Evolutionary conservation across 2,888 invertebrate genomes (phyloP), one percentile per base, ranked within the genome.

Genomic region (Hyppa rectilinea): DNA sequence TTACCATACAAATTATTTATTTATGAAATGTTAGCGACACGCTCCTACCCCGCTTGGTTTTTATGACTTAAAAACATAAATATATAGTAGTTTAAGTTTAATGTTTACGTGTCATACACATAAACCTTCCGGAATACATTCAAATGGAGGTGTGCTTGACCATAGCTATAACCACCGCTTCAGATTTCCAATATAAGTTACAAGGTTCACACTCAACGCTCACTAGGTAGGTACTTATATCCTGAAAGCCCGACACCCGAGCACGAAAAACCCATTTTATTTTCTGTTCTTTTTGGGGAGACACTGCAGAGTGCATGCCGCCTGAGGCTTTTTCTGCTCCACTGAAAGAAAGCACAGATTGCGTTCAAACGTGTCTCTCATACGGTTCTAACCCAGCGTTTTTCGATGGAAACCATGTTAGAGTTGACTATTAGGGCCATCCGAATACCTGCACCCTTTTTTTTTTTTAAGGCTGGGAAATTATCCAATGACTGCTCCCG

Each of bases 261-360:
- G 73, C 50, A 67, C 52, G 63, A 67, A 78, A 73, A 64, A 26
- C 47, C 49, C 12, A 72, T 67, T 73, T 61, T 23, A n/a, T 47
- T 29, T 63, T 67, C 67, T 52, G n/a, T 23, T 55, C 34, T 47
- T 64, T 77, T 73, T 64, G 26, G 14, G 34, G 34, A 52, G 50
- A 67, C 50, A 50, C 34, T 67, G 55, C 31, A 67, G 49, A 50
- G 59, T 78, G 78, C 63, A 63, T 38, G 45, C 52, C 4, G 78
- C 73, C 66, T 12, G 52, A n/a, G 58, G 66, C 67, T 40, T 56
- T 78, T 63, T 67, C 59, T 67, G 73, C 40, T 63, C 38, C 34
- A 29, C 53, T 55, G 38, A 62, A 62, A 63, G 49, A 31, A 12
- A 43, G 52, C 36, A 58, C 43, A 43, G 58, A 63, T 60, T 72